Base-by-base conservation (phyloP, 2,113 vertebrate species). In the Serilophus lunatus region DNA sequence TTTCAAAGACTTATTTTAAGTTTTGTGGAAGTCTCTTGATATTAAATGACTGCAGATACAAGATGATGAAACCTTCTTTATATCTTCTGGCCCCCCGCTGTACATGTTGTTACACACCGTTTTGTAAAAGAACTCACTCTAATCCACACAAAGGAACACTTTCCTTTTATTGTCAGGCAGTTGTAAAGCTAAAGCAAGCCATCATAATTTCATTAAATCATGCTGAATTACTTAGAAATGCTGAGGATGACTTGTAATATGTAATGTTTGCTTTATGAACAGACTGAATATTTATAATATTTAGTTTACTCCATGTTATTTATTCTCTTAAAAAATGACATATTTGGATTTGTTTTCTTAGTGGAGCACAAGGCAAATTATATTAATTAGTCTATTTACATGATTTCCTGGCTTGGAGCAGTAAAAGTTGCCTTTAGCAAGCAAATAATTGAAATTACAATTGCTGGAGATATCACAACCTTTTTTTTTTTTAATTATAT, bases 361-460 rank as follows among this genome's bases (percentile, higher is more conserved):
- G 96, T 66, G 90, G 75, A 98, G 60, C 98, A 98, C 97, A 97
- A 96, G 97, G 97, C 96, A 97, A 97, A 98, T 98, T 97, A 97
- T 98, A 98, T 98, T 98, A 98, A 98, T 98, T 98, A 98, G 97
- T 93, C 97, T 98, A 98, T 98, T 98, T 98, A 98, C 97, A 98
- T 98, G 97, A 98, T 98, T 98, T 97, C 96, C 97, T 97, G 97
- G 98, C 97, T 97, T 97, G 95, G 92, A 98, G 96, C 82, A 97
- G 93, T 88, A 94, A 97, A 98, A 98, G 79, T 97, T 98, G 98
- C 98, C 97, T 97, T 97, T 80, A 98, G 98, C 98, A 97, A 98
- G 84, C 96, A 98, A 98, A 98, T 98, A 98, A 98, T 98, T 98
- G 97, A 96, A 98, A 97, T 97, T 98, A 98, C 97, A 98, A 98